Base-by-base conservation (phyloP, 64 coral and sea anemone species). In the Pocillopora damicornis region DNA sequence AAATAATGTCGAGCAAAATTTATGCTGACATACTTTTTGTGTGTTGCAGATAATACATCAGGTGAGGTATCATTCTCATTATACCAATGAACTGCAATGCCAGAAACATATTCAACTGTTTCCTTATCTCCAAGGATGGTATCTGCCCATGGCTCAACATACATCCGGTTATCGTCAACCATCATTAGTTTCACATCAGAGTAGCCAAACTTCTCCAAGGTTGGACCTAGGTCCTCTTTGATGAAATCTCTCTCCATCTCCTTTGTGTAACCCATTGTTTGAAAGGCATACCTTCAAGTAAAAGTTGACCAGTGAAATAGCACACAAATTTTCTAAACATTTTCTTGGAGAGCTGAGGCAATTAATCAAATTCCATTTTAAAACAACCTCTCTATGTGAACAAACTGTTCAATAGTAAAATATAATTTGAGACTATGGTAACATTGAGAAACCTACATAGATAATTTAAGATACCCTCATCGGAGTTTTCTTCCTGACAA, bases 41-140 rank as follows among this genome's bases (percentile, higher is more conserved):
- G 96, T 75, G 88, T 42, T 63, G 87, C 76, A 57, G 93, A 93
- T 11, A 98, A 90, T 51, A 79, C 35, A 57, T 79, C 82, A 51
- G 93, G 58, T 23, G 90, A 25, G 0, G 84, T 42, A 1, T 85
- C 0, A n/a, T 77, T 66, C 36, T 98, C 90, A 71, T 58, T 89
- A 69, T 98, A 98, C 96, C 96, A 98, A 58, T 98, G 96, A 10
- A 93, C 74, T 23, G 75, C 96, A 73, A 98, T 77, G 0, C 96
- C 96, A 14, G 93, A 82, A 30, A 98, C 78, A 77, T 95, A 95
- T 75, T 98, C 87, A 36, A 93, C 96, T 23, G 96, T 91, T 18
- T 98, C 74, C 18, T 62, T 65, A 83, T 98, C 96, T 81, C 89
- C 73, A 34, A 98, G 60, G 59, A 98, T 92, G 18, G 79, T 83